Percentiles rank a stretch among this genome's conserved stretches.
Conservation (phyloP, 2,888 invertebrate species). For the Seladonia tumulorum region DNA sequence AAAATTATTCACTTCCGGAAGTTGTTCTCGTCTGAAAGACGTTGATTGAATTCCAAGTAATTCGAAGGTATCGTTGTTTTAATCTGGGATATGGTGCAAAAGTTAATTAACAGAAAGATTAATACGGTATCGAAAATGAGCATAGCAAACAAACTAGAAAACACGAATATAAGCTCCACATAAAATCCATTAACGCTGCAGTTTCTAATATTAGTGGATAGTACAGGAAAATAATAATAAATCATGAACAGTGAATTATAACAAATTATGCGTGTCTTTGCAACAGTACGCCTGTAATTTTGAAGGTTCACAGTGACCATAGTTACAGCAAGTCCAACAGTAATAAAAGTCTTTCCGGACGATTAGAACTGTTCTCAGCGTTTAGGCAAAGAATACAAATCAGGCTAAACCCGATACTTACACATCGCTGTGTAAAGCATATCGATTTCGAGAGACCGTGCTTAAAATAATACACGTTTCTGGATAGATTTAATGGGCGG, state of each 20-base stretch:
- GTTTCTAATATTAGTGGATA: neutral
- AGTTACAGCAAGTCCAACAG: slow-evolving; percentile 1
- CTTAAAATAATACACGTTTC: slow-evolving; percentile 64
- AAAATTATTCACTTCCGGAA: neutral
- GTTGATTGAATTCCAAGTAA: neutral
- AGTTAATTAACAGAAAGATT: neutral
- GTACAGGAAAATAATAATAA: neutral
- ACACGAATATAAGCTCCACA: no score
- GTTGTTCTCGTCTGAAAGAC: neutral
- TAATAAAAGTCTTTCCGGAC: neutral
- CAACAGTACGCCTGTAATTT: neutral
- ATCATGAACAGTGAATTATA: neutral
- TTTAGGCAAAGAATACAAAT: slow-evolving; percentile 52
- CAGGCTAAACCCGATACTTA: slow-evolving; percentile 50
- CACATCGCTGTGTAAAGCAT: slow-evolving; percentile 29
- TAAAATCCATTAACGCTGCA: neutral
- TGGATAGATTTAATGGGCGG: slow-evolving; percentile 65
- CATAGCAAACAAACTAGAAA: neutral
- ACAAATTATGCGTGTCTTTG: neutral
- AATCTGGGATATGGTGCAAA: neutral
- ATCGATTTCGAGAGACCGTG: slow-evolving; percentile 54
- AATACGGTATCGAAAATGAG: neutral
- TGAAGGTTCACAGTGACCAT: neutral
- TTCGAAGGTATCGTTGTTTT: neutral
- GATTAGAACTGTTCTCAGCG: slow-evolving; percentile 12